A percentile compares a stretch with the other conserved stretches of the same genome.
Conservation (phyloP, 2,113 vertebrate species). For the Rhynchomys soricoides region DNA sequence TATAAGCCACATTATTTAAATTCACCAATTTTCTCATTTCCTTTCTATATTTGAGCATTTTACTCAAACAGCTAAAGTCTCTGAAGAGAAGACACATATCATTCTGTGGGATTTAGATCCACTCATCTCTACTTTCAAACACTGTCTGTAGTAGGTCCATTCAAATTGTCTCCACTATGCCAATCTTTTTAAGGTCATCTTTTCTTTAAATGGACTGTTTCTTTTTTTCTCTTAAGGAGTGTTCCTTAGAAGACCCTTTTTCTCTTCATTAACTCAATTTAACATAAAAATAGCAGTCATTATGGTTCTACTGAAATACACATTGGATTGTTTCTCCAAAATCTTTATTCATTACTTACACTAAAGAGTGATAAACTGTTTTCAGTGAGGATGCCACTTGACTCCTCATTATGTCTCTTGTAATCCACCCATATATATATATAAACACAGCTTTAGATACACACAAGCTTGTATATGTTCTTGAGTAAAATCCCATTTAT, state of each 20-base stretch:
- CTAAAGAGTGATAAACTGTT: not conserved
- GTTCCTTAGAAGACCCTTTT: not conserved
- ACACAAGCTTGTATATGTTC: not conserved
- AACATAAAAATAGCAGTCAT: not conserved
- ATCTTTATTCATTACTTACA: not conserved
- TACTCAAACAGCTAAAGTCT: not conserved
- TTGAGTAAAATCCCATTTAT: not conserved
- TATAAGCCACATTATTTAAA: not conserved
- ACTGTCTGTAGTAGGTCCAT: not conserved
- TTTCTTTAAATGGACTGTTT: not conserved
- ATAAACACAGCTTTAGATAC: not conserved
- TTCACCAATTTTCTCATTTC: not conserved
- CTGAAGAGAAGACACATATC: not conserved
- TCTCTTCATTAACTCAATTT: not conserved
- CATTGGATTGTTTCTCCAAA: not conserved
- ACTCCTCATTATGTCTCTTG: not conserved
- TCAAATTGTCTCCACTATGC: not conserved
- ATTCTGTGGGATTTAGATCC: not conserved
- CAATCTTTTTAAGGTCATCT: not conserved
- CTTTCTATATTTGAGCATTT: not conserved
- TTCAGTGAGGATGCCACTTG: not conserved
- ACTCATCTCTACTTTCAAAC: not conserved
- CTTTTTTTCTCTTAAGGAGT: not conserved
- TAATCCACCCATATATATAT: rapidly evolving
- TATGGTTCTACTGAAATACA: not conserved